These are phyloP conservation scores for Sebastes steindachneri DNA, from an alignment of 2,797 vertebrate genomes.

Conservation along the genomic window DNA sequence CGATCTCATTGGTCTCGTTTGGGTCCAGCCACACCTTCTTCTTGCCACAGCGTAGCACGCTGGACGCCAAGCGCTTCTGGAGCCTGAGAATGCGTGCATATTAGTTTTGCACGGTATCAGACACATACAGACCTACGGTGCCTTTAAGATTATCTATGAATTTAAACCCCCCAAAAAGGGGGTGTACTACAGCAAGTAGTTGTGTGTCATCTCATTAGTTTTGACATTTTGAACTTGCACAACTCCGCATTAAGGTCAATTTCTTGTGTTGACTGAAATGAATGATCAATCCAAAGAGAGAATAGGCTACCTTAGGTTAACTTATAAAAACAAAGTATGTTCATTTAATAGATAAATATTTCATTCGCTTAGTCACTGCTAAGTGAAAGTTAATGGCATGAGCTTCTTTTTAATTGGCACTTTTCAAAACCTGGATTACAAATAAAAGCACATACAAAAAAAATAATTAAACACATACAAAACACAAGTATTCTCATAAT, in stretches of 20 bases:
- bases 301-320: background rate
- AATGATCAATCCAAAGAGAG: background rate
- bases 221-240: background rate
- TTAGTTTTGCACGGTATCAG: background rate
- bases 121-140: background rate
- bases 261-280: background rate
- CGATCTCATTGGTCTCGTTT: slow-evolving; percentile 91
- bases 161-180: background rate
- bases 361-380: background rate
- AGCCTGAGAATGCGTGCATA: slow-evolving; percentile 91
- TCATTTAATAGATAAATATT: background rate
- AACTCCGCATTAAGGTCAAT: background rate
- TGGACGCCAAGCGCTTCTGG: slow-evolving; percentile 97
- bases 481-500: background rate
- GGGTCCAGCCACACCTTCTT: slow-evolving; percentile 98
- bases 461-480: background rate
- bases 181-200: background rate
- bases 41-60: slow-evolving; percentile 95
- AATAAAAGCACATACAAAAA: background rate
- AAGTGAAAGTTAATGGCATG: background rate
- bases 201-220: no score
- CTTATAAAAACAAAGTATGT: no score
- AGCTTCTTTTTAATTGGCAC: background rate
- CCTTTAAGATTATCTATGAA: background rate
- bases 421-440: background rate